These are phyloP conservation scores for Tachyglossus aculeatus DNA, from an alignment of 2,797 vertebrate species.

Conservation along the genomic window DNA sequence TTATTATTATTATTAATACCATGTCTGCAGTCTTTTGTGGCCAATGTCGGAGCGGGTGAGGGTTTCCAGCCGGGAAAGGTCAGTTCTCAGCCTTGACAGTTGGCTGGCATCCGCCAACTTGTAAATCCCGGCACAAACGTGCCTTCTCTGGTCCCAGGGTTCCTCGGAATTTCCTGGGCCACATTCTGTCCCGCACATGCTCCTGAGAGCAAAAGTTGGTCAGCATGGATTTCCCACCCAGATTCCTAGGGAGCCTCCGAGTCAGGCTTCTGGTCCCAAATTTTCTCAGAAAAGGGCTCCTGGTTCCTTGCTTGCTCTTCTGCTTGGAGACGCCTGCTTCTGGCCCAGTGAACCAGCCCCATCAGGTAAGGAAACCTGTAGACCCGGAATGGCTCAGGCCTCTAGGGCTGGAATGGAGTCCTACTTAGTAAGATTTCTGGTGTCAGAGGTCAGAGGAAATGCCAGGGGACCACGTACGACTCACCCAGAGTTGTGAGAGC, in stretches of 20 bases:
- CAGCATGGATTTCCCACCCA: background rate
- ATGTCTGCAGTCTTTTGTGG: background rate
- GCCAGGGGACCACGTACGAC: no score
- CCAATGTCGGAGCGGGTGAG: background rate
- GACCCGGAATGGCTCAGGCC: no score
- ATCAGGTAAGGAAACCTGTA: no score
- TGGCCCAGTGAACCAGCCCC: background rate
- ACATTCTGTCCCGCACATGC: no score
- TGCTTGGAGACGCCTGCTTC: conserved; percentile 1
- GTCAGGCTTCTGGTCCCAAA: background rate
- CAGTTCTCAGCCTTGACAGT: background rate
- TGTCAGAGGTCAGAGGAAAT: no score
- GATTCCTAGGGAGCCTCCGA: background rate
- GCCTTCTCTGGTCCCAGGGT: background rate
- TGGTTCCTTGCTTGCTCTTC: background rate
- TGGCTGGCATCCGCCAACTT: background rate
- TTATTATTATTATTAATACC: no score
- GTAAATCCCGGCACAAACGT: background rate
- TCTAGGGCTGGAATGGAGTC: no score
- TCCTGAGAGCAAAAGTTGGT: background rate
- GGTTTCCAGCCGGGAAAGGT: background rate
- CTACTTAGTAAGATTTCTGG: no score
- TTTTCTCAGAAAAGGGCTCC: background rate
- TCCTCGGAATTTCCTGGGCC: background rate
- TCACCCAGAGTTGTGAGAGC: no score